Percentiles rank a stretch among this genome's conserved stretches.
Evolutionary conservation across 2,113 vertebrate genomes (phyloP).

Genomic region (Eonycteris spelaea): DNA sequence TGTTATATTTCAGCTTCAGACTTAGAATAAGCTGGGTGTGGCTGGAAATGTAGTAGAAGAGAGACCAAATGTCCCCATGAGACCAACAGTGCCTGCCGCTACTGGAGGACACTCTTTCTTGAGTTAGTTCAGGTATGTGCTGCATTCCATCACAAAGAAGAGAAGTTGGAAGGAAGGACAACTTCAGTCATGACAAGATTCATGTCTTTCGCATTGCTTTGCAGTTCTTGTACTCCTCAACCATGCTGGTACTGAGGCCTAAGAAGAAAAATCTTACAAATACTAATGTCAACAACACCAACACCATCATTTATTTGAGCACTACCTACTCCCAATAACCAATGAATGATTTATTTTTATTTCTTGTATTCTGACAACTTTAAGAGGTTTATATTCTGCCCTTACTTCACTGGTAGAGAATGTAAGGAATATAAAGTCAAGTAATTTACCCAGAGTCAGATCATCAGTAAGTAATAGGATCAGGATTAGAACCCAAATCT

Average conservation of each 20-base stretch:
- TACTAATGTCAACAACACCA: not conserved
- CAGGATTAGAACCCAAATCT: not conserved
- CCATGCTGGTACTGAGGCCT: not conserved
- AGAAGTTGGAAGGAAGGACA: not conserved
- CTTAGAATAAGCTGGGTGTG: not conserved
- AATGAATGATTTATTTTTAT: not conserved
- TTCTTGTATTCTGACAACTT: not conserved
- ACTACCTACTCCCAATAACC: not conserved
- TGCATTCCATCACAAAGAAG: not conserved
- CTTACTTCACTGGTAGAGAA: not conserved
- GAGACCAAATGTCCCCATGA: not conserved
- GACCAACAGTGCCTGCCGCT: not conserved
- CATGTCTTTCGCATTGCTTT: not conserved
- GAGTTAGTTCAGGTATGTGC: not conserved
- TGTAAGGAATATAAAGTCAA: not conserved
- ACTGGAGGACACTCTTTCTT: not conserved
- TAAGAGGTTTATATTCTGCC: not conserved
- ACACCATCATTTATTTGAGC: not conserved
- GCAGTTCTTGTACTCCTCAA: not conserved
- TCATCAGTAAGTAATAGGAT: not conserved
- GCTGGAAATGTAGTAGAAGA: not conserved
- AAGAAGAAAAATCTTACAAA: not conserved
- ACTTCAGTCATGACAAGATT: not conserved
- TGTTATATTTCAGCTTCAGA: not conserved
- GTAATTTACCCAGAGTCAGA: not conserved